Conservation (phyloP, 2,797 vertebrate genomes). For the Acridotheres tristis region DNA sequence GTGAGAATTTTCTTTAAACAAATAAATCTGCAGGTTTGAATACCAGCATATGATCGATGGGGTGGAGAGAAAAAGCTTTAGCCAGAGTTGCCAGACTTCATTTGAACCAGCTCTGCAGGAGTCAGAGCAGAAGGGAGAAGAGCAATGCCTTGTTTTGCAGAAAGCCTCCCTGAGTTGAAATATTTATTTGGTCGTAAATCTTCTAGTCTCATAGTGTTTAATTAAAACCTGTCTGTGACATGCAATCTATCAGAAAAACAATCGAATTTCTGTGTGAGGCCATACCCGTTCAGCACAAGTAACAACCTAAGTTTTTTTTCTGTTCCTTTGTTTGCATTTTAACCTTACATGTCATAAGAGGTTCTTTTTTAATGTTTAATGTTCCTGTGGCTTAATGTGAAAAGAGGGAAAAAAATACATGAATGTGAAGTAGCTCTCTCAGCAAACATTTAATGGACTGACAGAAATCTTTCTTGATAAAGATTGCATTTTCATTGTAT, state of each 20-base stretch:
- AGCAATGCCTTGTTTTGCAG: neutral
- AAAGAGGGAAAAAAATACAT: neutral
- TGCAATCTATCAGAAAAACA: conserved; percentile 3
- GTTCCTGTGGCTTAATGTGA: neutral
- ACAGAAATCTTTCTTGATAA: neutral
- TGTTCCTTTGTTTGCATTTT: neutral
- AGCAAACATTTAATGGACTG: neutral
- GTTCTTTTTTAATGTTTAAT: neutral
- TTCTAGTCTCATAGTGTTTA: neutral
- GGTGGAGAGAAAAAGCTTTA: neutral
- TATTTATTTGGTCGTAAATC: conserved; percentile 6
- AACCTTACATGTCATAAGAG: neutral
- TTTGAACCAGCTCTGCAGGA: neutral
- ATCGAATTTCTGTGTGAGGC: neutral
- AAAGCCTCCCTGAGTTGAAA: neutral
- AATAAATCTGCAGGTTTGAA: neutral
- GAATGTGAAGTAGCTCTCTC: neutral
- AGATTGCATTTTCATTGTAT: neutral
- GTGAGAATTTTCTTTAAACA: neutral
- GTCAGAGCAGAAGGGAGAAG: neutral
- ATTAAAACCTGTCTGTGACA: neutral
- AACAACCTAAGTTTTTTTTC: neutral
- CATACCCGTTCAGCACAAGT: neutral
- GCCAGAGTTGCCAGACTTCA: neutral
- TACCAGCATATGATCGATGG: neutral